Evolutionary conservation across 37 sponge, comb jelly and placozoan species (phyloP), one percentile per base, ranked within the genome.

Genomic region (Theonella swinhoei): DNA sequence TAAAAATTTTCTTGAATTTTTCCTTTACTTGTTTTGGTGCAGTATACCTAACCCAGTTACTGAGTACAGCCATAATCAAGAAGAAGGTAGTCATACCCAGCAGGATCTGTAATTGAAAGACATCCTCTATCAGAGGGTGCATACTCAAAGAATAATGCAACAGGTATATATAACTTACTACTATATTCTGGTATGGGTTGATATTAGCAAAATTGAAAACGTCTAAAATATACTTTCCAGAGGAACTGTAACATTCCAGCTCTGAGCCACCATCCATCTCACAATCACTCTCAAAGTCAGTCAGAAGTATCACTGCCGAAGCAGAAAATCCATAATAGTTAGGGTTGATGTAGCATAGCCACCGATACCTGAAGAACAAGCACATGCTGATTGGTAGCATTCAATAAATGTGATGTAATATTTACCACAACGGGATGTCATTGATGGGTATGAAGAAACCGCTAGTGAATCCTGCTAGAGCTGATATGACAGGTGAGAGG

Each of bases 301-400:
- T 42, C 35, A 96, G 68, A 22, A 92, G 66, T 7, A 90, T 32
- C 38, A 64, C 54, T 3, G 92, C 87, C 31, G 73, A 71, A 8
- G 91, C 72, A 2, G 96, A 96, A 37, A 92, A 88, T 17, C 91
- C 96, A 78, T 90, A 96, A 43, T 85, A 96, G 80, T 96, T 96
- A 26, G 96, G 96, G 78, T 96, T 96, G 78, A 96, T 90, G 72
- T 84, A 90, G 72, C 85, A 72, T 1, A 96, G 59, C 89, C 91
- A 93, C 11, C 83, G 69, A 37, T 82, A 91, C 83, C 95, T 91
- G 20, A 68, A 30, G 1, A 28, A 68, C 19, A 17, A 58, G 23
- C 3, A 8, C 8, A 59, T 20, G 36, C 38, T 59, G 62, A 58
- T 9, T 23, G 34, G 3, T 42, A 59, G 33, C 7, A 25, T n/a